Conservation (phyloP, 37 sponge, comb jelly and placozoan genomes). For the Beroe ovata region DNA sequence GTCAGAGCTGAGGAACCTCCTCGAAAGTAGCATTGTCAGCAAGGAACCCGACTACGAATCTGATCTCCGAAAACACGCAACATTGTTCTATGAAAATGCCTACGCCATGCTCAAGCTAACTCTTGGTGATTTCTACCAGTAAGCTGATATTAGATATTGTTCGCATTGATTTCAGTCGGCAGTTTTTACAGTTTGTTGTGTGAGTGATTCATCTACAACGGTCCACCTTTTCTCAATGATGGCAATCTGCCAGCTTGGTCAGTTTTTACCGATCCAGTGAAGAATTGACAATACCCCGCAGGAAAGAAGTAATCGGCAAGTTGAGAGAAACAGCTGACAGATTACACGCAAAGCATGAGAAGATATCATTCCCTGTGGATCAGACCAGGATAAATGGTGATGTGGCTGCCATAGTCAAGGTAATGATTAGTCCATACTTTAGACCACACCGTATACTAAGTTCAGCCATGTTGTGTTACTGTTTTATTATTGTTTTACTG, state of each 20-base stretch:
- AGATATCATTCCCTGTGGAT: neutral
- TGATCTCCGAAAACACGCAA: neutral
- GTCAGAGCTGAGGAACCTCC: neutral
- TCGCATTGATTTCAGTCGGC: too few relatives aligned
- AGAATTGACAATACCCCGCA: too few relatives aligned
- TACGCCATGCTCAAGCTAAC: neutral
- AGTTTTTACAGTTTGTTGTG: too few relatives aligned
- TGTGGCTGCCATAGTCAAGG: neutral
- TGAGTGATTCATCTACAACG: too few relatives aligned
- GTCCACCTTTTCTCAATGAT: too few relatives aligned
- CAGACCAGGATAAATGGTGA: neutral
- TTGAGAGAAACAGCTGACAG: neutral
- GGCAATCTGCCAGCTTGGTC: too few relatives aligned
- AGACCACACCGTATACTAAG: too few relatives aligned
- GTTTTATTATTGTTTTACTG: too few relatives aligned
- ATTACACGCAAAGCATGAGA: neutral
- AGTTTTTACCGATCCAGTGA: too few relatives aligned
- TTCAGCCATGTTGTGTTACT: too few relatives aligned
- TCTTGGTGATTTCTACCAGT: neutral
- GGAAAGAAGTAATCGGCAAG: neutral
- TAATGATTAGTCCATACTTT: too few relatives aligned
- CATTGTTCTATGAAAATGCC: neutral
- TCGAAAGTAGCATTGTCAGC: neutral
- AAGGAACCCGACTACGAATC: neutral
- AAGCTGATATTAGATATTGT: too few relatives aligned